phyloP scores from a whole-genome alignment of 35 echinoderm and acorn worm species.

The Hemicentrotus pulcherrimus region DNA sequence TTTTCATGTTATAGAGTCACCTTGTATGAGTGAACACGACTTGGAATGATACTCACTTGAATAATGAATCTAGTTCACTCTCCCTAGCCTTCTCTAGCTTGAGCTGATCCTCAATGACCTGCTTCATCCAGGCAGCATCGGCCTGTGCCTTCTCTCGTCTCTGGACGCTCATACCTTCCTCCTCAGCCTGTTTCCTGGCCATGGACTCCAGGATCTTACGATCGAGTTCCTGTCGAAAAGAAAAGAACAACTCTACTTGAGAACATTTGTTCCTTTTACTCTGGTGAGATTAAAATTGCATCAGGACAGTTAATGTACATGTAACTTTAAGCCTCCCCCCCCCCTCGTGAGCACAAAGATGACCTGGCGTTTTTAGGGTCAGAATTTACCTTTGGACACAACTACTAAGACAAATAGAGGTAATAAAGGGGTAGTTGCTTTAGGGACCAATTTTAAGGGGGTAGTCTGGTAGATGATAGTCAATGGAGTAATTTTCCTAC shows the following conservation, averaged over 20 bases:
- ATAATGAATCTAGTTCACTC: slow-evolving; percentile 91
- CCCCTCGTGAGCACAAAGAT: no score
- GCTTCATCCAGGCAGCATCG: slow-evolving; percentile 99
- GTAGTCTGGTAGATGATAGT: no score
- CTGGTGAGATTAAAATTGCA: not conserved
- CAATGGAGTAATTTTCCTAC: no score
- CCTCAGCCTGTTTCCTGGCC: slow-evolving; percentile 76
- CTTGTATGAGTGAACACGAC: no score
- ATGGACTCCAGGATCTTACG: slow-evolving; percentile 86
- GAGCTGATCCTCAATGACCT: slow-evolving; percentile 94
- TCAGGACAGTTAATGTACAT: not conserved
- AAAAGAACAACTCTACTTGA: not conserved
- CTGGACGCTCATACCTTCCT: slow-evolving; percentile 66
- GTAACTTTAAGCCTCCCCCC: no score
- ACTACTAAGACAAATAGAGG: no score
- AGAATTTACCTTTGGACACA: no score
- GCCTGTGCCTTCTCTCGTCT: slow-evolving; percentile 88
- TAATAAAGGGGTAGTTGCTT: no score
- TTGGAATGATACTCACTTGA: slow-evolving; percentile 64
- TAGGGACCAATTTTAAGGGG: no score
- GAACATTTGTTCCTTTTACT: not conserved
- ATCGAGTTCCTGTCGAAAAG: slow-evolving; percentile 79
- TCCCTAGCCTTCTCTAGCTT: slow-evolving; percentile 95
- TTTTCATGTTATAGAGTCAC: no score
- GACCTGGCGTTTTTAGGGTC: no score